These are phyloP conservation scores for Agrenia bidenticulata DNA, from an alignment of 2,888 invertebrate genomes.

Conservation along the genomic window DNA sequence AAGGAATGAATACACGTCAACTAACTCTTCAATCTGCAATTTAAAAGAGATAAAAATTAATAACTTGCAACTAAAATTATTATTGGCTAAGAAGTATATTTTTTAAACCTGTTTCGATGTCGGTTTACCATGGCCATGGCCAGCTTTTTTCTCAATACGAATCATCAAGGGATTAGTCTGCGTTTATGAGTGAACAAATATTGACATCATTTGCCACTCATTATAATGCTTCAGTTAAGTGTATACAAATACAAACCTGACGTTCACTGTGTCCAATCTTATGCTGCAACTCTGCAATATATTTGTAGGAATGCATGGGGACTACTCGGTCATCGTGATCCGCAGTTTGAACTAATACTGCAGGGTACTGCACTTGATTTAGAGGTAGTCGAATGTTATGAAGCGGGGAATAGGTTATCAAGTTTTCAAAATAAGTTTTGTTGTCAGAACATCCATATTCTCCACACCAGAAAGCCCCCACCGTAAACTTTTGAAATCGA, in stretches of 20 bases:
- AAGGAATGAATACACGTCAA: slow-evolving; percentile 84
- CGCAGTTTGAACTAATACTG: slow-evolving; percentile 60
- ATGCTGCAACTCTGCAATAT: slow-evolving; percentile 62
- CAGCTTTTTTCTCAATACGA: slow-evolving; percentile 62
- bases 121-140: slow-evolving; percentile 64
- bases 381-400: slow-evolving; percentile 59
- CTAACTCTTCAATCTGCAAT: slow-evolving; percentile 84
- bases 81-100: neutral
- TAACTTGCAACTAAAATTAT: neutral
- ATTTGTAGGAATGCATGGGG: slow-evolving; percentile 64
- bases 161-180: slow-evolving; percentile 62
- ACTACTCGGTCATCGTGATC: slow-evolving; percentile 66
- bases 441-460: slow-evolving; percentile 63
- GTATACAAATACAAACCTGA: slow-evolving; percentile 54
- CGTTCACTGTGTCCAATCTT: slow-evolving; percentile 54
- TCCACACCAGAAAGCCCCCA: slow-evolving; percentile 60
- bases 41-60: slow-evolving; percentile 24
- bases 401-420: slow-evolving; percentile 61
- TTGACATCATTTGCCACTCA: neutral
- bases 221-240: too few relatives aligned
- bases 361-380: slow-evolving; percentile 58
- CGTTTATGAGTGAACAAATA: neutral
- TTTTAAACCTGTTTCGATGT: slow-evolving; percentile 59
- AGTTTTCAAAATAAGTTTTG: slow-evolving; percentile 59
- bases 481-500: slow-evolving; percentile 64